These are phyloP conservation scores for Maniola hyperantus DNA, from an alignment of 2,888 invertebrate species.

Conservation along the genomic window DNA sequence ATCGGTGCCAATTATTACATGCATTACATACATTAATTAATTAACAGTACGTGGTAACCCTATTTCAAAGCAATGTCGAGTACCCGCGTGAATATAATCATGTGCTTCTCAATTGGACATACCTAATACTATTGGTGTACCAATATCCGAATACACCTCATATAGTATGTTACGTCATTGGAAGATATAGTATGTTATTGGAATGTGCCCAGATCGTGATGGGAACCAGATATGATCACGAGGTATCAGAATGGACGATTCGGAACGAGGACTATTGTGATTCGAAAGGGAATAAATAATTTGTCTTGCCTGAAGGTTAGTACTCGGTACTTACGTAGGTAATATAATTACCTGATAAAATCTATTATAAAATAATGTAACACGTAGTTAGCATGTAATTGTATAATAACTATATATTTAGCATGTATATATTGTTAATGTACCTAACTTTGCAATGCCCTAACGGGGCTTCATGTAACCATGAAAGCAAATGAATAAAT, in stretches of 20 bases:
- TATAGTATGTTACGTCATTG: constrained; percentile 10
- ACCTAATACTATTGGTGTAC: constrained; percentile 9
- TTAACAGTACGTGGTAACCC: no score
- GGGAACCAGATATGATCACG: constrained; percentile 13
- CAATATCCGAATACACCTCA: constrained; percentile 11
- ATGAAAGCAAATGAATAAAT: no score
- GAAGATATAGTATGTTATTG: constrained; percentile 7
- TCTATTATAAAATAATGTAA: no score
- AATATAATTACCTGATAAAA: no score
- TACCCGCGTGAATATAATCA: constrained; percentile 30
- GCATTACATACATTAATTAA: no score
- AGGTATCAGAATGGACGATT: constrained; percentile 5
- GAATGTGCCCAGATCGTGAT: not conserved
- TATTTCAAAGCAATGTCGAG: constrained; percentile 33
- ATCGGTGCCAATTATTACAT: no score
- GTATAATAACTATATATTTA: no score
- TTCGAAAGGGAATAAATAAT: not conserved
- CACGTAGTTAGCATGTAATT: no score
- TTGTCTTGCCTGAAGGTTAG: not conserved
- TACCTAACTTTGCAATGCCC: no score
- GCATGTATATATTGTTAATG: no score
- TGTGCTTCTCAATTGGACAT: constrained; percentile 26
- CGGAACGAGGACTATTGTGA: constrained; percentile 3
- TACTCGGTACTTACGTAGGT: no score
- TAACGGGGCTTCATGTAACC: no score